These are phyloP conservation scores for Tetraneura akinire DNA, from an alignment of 1,140 invertebrate species.

Conservation along the genomic window DNA sequence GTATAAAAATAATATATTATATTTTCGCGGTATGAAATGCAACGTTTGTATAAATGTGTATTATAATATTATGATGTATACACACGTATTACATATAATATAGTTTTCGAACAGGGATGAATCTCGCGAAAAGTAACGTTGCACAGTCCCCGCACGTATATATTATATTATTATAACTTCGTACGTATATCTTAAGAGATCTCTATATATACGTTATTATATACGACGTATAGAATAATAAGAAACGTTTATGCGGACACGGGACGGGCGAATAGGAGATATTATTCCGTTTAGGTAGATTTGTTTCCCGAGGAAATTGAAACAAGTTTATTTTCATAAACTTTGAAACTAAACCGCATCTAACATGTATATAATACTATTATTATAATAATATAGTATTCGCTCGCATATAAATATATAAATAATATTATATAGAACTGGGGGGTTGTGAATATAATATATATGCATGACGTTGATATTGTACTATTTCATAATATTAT, in stretches of 20 bases:
- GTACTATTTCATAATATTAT: background rate
- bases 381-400: too few species aligned
- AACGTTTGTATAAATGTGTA: background rate
- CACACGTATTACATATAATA: too few species aligned
- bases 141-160: background rate
- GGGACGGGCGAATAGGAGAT: background rate
- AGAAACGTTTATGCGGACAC: background rate
- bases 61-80: too few species aligned
- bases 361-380: background rate
- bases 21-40: background rate
- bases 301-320: slow-evolving; percentile 38
- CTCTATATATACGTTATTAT: background rate
- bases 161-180: background rate
- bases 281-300: slow-evolving; percentile 28
- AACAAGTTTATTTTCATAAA: slow-evolving; percentile 38
- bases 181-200: background rate
- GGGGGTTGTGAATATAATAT: too few species aligned
- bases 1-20: background rate
- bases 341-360: slow-evolving; percentile 29
- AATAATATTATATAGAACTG: background rate
- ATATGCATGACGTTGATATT: background rate
- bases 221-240: background rate
- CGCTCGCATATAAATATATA: background rate
- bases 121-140: background rate
- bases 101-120: too few species aligned